These are phyloP conservation scores for Gobionotothen gibberifrons DNA, from an alignment of 2,797 vertebrate species.

Conservation along the genomic window DNA sequence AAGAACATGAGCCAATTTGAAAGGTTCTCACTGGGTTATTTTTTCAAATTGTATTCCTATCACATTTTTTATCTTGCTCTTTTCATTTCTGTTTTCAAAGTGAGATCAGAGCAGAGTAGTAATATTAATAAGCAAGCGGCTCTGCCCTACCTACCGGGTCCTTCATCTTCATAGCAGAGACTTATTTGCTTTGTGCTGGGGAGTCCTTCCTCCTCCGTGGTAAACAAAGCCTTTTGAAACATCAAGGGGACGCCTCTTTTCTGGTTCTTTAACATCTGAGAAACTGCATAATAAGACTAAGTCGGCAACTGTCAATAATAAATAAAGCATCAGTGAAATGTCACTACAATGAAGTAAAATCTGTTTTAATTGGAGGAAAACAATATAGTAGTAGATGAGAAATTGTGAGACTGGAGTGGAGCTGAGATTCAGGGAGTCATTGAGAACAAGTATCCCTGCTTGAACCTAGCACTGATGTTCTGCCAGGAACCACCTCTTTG, in stretches of 20 bases:
- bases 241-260: conserved; percentile 27
- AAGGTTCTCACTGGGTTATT: conserved; percentile 36
- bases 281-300: conserved; percentile 13
- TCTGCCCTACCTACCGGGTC: conserved; percentile 26
- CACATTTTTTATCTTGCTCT: conserved; percentile 30
- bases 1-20: conserved; percentile 37
- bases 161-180: conserved; percentile 63
- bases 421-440: not conserved
- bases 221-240: conserved; percentile 70
- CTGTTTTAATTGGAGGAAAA: not conserved
- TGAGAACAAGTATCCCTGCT: conserved; percentile 28
- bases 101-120: conserved; percentile 61
- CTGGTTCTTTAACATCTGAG: conserved; percentile 20
- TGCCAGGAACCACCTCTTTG: conserved; percentile 36
- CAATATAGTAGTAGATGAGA: not conserved
- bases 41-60: conserved; percentile 21
- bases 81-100: conserved; percentile 68
- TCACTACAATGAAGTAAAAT: conserved; percentile 3
- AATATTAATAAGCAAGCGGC: conserved; percentile 46
- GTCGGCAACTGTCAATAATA: conserved; percentile 11
- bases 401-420: not conserved
- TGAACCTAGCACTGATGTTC: conserved; percentile 20
- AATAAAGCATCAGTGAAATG: not conserved
- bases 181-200: conserved; percentile 64
- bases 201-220: conserved; percentile 34